Evolutionary conservation across 2,113 vertebrate species (phyloP).

Genomic region (Clinocottus analis): DNA sequence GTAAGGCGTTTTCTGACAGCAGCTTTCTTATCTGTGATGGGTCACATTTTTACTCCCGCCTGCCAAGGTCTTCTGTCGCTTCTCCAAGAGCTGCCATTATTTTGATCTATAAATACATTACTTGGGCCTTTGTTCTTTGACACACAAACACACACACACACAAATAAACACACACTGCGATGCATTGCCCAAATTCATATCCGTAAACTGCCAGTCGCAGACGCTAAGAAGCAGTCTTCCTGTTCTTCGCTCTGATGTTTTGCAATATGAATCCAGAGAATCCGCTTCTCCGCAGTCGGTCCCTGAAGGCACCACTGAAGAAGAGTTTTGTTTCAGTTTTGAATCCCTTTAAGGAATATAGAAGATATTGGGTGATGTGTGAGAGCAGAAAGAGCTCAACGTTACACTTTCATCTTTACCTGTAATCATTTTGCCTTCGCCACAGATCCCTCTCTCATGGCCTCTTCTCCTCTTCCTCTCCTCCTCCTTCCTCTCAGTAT

Average conservation of each 20-base stretch:
- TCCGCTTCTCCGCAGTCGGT: slow-evolving; percentile 17
- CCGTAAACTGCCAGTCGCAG: slow-evolving; percentile 6
- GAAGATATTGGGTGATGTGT: slow-evolving; percentile 35
- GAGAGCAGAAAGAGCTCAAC: slow-evolving; percentile 45
- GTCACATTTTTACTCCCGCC: slow-evolving; percentile 59
- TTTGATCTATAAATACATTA: slow-evolving; percentile 74
- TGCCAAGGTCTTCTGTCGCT: slow-evolving; percentile 62
- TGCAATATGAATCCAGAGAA: slow-evolving; percentile 46
- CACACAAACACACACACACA: slow-evolving; percentile 37
- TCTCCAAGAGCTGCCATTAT: slow-evolving; percentile 54
- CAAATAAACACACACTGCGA: slow-evolving; percentile 38
- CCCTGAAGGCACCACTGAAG: slow-evolving; percentile 53
- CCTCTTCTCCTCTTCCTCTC: slow-evolving; percentile 22
- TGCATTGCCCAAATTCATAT: slow-evolving; percentile 22
- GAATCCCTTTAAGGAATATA: slow-evolving; percentile 50
- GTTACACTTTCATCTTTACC: slow-evolving; percentile 66
- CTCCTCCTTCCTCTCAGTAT: slow-evolving; percentile 46
- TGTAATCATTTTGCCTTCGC: slow-evolving; percentile 52
- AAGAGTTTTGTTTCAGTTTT: slow-evolving; percentile 58
- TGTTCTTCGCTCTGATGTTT: slow-evolving; percentile 33
- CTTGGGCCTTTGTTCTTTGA: slow-evolving; percentile 45
- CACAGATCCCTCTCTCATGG: slow-evolving; percentile 43
- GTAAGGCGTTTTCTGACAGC: slow-evolving; percentile 33
- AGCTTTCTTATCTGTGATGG: slow-evolving; percentile 53
- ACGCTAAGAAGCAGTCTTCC: slow-evolving; percentile 12